A percentile compares a stretch with the other conserved stretches of the same genome.
These are phyloP conservation scores for Empidonax alnorum DNA, from an alignment of 2,113 vertebrate genomes.

Conservation along the genomic window DNA sequence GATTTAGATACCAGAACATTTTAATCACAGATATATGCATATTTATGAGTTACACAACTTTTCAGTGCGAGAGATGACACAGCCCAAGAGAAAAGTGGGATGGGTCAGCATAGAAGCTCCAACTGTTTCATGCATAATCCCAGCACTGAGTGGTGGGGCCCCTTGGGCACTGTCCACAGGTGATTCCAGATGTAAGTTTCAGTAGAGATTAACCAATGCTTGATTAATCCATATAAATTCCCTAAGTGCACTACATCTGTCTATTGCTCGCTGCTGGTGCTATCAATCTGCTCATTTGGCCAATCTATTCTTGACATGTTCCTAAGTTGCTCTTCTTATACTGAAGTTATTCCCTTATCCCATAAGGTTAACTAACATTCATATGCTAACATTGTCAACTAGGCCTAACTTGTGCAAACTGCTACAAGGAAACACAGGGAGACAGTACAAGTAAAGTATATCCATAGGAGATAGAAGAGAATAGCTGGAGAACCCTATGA, in stretches of 20 bases:
- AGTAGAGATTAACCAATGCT: background rate
- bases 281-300: background rate
- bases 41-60: background rate
- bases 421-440: background rate
- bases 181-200: background rate
- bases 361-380: background rate
- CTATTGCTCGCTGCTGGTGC: background rate
- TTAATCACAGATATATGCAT: background rate
- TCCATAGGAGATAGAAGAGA: background rate
- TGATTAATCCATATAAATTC: background rate
- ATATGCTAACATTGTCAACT: background rate
- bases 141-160: background rate
- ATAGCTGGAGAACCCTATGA: background rate
- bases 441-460: background rate
- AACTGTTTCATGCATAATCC: fast-evolving
- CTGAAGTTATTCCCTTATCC: background rate
- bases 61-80: fast-evolving
- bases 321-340: background rate
- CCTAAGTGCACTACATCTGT: background rate
- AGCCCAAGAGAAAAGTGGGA: background rate
- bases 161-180: background rate
- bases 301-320: fast-evolving
- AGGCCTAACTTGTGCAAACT: background rate
- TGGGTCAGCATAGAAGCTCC: fast-evolving
- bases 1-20: background rate